Evolutionary conservation across 2,888 invertebrate genomes (phyloP), one percentile per base, ranked within the genome.

Genomic region (Cephus rjabovi): DNA sequence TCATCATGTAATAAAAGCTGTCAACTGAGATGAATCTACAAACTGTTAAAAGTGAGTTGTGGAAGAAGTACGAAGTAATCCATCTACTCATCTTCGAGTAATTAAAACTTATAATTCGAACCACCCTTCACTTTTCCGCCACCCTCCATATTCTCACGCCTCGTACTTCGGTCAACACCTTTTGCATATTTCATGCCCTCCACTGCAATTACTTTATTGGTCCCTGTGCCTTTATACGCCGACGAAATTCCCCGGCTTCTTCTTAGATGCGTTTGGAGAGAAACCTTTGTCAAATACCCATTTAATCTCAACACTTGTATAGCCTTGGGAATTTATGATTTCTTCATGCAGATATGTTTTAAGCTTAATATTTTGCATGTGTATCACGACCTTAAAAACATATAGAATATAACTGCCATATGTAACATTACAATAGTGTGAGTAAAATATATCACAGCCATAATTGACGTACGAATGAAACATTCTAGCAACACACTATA

Each of bases 81-180:
- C 87, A 89, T 89, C 87, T 83, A 84, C 89, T 88, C 88, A 86
- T 89, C 89, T 87, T 85, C 82, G 86, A 87, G 88, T 89, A 89
- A 89, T 89, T 89, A 89, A 89, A 89, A 89, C 88, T 89, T 89
- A 88, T 89, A 89, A 89, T 88, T 89, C 86, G 86, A 82, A 79
- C 77, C 81, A 77, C 83, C 74, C 77, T 56, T 75, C 79, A 77
- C 79, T 74, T 33, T 71, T 23, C 75, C 75, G 69, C 79, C 77
- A 75, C 73, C 77, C 77, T 76, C 74, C 73, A 79, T 81, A 79
- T 79, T 77, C 75, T 82, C 78, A 69, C 71, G 35, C 73, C 68
- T 73, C 76, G 9, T 73, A 35, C 75, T 31, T 37, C 31, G 30
- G 31, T 40, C 35, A 56, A 69, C 79, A 80, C 82, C 85, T 85